Evolutionary conservation across 2,888 invertebrate species (phyloP).

Genomic region (Plusia festucae): DNA sequence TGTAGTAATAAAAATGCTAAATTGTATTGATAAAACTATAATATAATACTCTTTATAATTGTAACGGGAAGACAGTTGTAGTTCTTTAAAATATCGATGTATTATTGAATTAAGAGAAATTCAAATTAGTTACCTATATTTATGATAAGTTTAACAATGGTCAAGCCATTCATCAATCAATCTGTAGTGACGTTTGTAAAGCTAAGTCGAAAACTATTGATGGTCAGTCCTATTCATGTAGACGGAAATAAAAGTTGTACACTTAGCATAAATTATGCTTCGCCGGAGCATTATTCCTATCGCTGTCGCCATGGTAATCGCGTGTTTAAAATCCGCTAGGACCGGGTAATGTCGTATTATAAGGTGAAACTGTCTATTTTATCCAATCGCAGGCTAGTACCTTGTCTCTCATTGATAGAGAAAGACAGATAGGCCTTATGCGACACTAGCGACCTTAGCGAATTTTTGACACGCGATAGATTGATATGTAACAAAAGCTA

Average conservation of each 20-base stretch:
- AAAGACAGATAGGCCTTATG: too few species aligned
- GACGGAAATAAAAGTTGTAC: background rate
- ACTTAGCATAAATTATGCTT: too few species aligned
- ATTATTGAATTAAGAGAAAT: background rate
- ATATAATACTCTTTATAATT: background rate
- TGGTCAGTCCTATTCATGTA: background rate
- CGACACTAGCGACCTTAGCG: too few species aligned
- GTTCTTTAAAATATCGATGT: background rate
- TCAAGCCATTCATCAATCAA: background rate
- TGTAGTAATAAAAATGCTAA: conserved; percentile 12
- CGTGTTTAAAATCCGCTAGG: too few species aligned
- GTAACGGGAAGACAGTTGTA: background rate
- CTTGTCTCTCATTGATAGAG: too few species aligned
- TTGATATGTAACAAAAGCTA: too few species aligned
- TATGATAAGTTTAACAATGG: conserved; percentile 9
- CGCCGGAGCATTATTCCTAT: background rate
- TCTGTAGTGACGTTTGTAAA: background rate
- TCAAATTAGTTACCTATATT: conserved; percentile 1
- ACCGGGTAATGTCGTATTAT: too few species aligned
- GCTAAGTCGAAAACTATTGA: background rate
- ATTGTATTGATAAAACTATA: background rate
- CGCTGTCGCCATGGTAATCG: too few species aligned
- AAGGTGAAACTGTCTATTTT: too few species aligned
- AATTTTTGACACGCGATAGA: too few species aligned
- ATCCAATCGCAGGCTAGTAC: too few species aligned